Evolutionary conservation across 2,888 invertebrate genomes (phyloP).

Genomic region (Aproaerema taeniolella): DNA sequence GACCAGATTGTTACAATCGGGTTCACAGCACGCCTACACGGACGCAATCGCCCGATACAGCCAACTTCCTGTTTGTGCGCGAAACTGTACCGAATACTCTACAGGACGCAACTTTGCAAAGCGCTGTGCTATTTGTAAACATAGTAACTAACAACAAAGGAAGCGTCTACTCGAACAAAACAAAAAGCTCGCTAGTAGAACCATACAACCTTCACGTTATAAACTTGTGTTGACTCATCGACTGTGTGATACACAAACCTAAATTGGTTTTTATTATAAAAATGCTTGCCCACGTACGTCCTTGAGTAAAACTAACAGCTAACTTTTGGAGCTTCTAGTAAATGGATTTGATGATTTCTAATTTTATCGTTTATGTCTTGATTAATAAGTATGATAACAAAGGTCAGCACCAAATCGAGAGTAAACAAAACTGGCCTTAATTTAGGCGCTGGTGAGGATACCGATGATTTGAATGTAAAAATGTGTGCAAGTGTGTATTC

Average conservation of each 20-base stretch:
- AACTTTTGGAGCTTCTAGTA: too few relatives aligned
- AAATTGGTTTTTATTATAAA: too few relatives aligned
- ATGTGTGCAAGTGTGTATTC: too few relatives aligned
- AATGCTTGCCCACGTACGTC: slow-evolving; percentile 21
- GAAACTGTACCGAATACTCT: slow-evolving; percentile 8
- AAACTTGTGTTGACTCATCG: slow-evolving; percentile 11
- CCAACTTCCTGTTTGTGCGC: slow-evolving; percentile 57
- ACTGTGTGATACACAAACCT: slow-evolving; percentile 22
- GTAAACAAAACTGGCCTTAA: too few relatives aligned
- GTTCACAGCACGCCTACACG: slow-evolving; percentile 52
- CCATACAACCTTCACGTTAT: slow-evolving; percentile 7
- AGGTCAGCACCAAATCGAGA: too few relatives aligned
- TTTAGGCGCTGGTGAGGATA: too few relatives aligned
- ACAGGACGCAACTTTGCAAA: neutral
- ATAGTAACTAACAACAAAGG: slow-evolving; percentile 6
- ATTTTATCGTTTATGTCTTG: too few relatives aligned
- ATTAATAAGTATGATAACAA: too few relatives aligned
- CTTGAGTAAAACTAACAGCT: too few relatives aligned
- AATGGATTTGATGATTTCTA: too few relatives aligned
- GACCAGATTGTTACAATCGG: slow-evolving; percentile 47
- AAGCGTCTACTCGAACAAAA: neutral
- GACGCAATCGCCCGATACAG: slow-evolving; percentile 49
- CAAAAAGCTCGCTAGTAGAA: slow-evolving; percentile 4
- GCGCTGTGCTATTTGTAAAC: slow-evolving; percentile 6
- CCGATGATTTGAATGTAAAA: too few relatives aligned